Conservation (phyloP, 2,797 vertebrate genomes). For the Iguana delicatissima region DNA sequence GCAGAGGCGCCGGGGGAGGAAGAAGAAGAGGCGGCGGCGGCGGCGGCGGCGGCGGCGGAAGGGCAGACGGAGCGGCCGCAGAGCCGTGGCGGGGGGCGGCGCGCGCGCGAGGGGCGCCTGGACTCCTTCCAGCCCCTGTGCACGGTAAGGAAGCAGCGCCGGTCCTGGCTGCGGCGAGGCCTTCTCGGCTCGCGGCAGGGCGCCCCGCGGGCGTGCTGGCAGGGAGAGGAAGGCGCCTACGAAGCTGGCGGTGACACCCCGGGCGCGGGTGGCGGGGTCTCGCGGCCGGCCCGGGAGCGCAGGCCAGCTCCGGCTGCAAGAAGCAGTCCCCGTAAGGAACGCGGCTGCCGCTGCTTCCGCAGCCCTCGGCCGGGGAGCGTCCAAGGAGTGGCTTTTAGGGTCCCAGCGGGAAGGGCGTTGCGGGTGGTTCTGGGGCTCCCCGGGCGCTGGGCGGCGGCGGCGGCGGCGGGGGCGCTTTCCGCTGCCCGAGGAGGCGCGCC, state of each 20-base stretch:
- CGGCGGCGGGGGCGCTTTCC: not conserved
- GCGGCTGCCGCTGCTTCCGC: not conserved
- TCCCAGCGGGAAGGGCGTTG: not conserved
- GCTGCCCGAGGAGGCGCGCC: no score
- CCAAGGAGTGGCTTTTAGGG: no score
- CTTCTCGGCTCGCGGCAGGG: constrained; percentile 1
- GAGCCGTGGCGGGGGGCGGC: not conserved
- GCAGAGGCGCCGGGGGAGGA: not conserved
- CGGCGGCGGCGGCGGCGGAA: not conserved
- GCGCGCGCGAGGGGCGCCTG: constrained; percentile 7
- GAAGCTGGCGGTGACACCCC: not conserved
- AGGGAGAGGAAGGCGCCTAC: not conserved
- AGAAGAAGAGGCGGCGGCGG: not conserved
- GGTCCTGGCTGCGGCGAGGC: not conserved
- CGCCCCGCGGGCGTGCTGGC: constrained; percentile 19
- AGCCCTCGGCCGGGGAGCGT: not conserved
- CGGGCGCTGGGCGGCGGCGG: not conserved
- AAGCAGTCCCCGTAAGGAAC: not conserved
- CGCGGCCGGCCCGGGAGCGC: not conserved
- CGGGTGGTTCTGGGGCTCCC: not conserved
- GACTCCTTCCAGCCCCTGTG: constrained; percentile 33
- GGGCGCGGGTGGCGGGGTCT: not conserved
- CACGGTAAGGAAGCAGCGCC: constrained; percentile 59
- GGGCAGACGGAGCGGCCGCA: not conserved
- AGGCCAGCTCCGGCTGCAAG: not conserved